These are phyloP conservation scores for Diarsia mendica DNA, from an alignment of 2,888 invertebrate species.

Conservation along the genomic window DNA sequence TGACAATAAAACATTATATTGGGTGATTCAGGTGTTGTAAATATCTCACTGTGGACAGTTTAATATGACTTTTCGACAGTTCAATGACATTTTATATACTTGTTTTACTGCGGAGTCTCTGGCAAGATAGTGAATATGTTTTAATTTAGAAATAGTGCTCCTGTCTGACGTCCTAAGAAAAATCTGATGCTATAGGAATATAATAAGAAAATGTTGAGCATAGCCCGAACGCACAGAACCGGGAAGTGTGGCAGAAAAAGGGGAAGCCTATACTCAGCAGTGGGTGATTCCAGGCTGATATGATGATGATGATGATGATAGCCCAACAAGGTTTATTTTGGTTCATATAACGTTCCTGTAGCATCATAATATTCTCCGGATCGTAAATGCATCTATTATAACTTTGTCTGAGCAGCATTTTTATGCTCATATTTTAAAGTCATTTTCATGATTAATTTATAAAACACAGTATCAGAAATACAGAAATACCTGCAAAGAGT, in stretches of 20 bases:
- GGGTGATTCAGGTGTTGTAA: constrained; percentile 51
- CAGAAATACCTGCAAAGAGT: too few relatives aligned
- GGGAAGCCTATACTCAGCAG: too few relatives aligned
- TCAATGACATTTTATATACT: constrained; percentile 27
- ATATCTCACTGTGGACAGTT: constrained; percentile 43
- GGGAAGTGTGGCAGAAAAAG: too few relatives aligned
- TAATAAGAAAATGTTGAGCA: constrained; percentile 11
- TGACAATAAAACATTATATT: constrained; percentile 50
- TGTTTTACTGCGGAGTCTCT: constrained; percentile 14
- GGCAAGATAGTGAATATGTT: constrained; percentile 10
- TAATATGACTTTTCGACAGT: constrained; percentile 34
- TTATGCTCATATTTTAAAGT: not conserved
- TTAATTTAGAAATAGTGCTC: constrained; percentile 21
- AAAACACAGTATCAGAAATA: too few relatives aligned
- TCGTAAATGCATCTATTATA: not conserved
- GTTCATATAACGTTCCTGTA: not conserved
- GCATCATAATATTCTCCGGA: constrained; percentile 1
- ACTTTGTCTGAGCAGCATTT: not conserved
- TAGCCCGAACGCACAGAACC: too few relatives aligned
- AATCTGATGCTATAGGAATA: not conserved
- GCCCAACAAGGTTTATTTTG: not conserved
- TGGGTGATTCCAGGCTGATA: too few relatives aligned
- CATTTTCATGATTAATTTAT: not conserved
- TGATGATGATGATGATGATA: too few relatives aligned
- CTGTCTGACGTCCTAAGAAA: not conserved